phyloP scores from a whole-genome alignment of 1,140 invertebrate species.

The Cydia splendana region DNA sequence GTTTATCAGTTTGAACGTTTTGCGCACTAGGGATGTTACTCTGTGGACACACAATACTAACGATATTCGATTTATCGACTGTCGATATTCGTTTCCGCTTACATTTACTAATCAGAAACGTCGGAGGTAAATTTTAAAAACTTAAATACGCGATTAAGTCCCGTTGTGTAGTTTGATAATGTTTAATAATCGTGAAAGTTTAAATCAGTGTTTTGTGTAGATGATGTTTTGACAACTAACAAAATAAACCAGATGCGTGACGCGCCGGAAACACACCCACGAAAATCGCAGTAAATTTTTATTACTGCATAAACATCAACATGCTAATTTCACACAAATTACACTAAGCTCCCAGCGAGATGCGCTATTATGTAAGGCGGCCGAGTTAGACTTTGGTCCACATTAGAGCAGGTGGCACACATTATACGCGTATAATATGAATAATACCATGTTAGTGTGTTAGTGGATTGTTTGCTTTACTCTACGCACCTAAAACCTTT shows the following conservation, averaged over 20 bases:
- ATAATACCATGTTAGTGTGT: conserved; percentile 22
- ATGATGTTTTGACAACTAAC: conserved; percentile 1
- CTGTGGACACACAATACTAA: no score
- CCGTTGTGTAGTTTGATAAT: no score
- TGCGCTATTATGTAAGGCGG: background rate
- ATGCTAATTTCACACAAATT: background rate
- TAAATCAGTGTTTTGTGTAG: no score
- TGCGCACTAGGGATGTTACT: no score
- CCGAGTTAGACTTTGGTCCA: background rate
- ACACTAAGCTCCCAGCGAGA: background rate
- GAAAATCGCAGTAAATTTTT: conserved; percentile 1
- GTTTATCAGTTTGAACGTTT: no score
- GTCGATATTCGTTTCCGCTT: no score
- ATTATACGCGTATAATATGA: background rate
- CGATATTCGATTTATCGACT: no score
- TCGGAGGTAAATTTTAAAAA: no score
- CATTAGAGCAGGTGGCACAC: conserved; percentile 8
- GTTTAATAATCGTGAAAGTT: no score
- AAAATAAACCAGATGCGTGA: background rate
- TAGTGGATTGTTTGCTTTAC: conserved; percentile 22
- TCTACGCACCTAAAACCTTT: conserved; percentile 20
- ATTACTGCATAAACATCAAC: background rate
- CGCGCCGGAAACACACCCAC: background rate
- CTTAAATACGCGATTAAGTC: no score
- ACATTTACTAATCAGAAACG: no score